phyloP scores from a whole-genome alignment of 2,888 invertebrate genomes.

The Amiota communis region DNA sequence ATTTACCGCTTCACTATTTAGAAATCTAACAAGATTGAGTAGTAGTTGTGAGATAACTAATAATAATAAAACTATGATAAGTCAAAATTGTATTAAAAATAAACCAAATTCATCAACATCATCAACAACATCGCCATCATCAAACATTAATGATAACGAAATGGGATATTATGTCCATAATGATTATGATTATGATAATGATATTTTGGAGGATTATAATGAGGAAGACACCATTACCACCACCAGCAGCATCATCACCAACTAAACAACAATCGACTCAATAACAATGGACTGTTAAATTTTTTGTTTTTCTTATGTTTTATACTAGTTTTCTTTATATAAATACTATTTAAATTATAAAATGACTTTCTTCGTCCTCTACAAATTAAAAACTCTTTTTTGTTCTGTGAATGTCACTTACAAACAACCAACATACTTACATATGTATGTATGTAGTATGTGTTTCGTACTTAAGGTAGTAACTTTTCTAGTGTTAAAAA shows the following conservation, averaged over 20 bases:
- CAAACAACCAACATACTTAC: too few relatives aligned
- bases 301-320: constrained; percentile 36
- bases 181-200: too few relatives aligned
- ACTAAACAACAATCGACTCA: neutral
- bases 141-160: too few relatives aligned
- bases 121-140: too few relatives aligned
- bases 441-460: neutral
- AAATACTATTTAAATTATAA: too few relatives aligned
- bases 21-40: constrained; percentile 54
- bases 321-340: too few relatives aligned
- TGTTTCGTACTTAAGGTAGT: constrained; percentile 7
- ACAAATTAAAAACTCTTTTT: constrained; percentile 3
- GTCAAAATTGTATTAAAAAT: too few relatives aligned
- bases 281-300: constrained; percentile 12
- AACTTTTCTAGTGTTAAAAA: neutral
- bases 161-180: too few relatives aligned
- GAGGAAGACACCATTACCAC: constrained; percentile 48
- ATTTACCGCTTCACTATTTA: constrained; percentile 55
- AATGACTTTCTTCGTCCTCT: too few relatives aligned
- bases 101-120: too few relatives aligned
- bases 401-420: neutral
- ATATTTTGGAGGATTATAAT: too few relatives aligned
- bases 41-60: constrained; percentile 51
- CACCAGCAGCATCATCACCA: constrained; percentile 48
- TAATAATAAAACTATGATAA: constrained; percentile 39